Conservation (phyloP, 2,888 invertebrate genomes). For the Amphimallon solstitiale region DNA sequence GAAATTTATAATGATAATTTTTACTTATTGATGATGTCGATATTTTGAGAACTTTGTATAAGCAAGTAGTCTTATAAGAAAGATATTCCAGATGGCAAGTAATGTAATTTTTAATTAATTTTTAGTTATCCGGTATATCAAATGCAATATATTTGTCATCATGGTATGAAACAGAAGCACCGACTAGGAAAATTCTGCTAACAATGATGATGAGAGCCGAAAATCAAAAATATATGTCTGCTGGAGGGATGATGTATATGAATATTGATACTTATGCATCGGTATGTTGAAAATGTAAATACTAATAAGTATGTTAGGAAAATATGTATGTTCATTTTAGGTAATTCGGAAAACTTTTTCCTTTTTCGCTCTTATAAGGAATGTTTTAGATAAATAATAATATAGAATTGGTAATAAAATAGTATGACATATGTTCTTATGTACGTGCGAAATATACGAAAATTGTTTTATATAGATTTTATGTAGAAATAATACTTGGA, state of each 20-base stretch:
- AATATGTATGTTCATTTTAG: slow-evolving; percentile 14
- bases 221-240: slow-evolving; percentile 23
- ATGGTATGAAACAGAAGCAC: slow-evolving; percentile 30
- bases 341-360: slow-evolving; percentile 30
- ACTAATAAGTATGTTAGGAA: too few relatives aligned
- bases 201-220: slow-evolving; percentile 26
- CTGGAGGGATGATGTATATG: slow-evolving; percentile 30
- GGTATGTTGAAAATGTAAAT: not conserved
- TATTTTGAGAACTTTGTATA: too few relatives aligned
- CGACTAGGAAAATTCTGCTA: slow-evolving; percentile 13
- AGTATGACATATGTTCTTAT: too few relatives aligned
- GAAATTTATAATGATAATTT: too few relatives aligned
- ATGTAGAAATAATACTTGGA: too few relatives aligned
- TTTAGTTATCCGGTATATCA: slow-evolving; percentile 14
- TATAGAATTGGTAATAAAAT: not conserved
- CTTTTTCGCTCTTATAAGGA: slow-evolving; percentile 22
- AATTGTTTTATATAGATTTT: too few relatives aligned
- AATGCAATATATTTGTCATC: slow-evolving; percentile 26
- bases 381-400: slow-evolving; percentile 11
- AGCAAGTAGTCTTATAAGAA: too few relatives aligned
- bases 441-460: too few relatives aligned
- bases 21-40: too few relatives aligned
- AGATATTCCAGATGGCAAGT: too few relatives aligned
- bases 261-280: slow-evolving; percentile 26
- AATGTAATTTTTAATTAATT: not conserved